These are phyloP conservation scores for Malurus elegans DNA, from an alignment of 2,113 vertebrate genomes.

Conservation along the genomic window DNA sequence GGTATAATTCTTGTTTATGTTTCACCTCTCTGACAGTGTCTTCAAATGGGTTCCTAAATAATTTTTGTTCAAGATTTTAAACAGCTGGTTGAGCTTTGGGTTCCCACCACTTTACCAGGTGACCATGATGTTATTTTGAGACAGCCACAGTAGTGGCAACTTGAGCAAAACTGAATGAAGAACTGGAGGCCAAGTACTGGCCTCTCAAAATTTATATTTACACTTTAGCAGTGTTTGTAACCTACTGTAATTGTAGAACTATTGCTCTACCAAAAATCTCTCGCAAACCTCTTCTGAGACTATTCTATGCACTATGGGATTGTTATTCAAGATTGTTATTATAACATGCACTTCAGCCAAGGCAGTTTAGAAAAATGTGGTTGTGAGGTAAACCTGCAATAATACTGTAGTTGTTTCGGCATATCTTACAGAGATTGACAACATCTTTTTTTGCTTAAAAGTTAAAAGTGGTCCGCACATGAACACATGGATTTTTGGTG, in stretches of 20 bases:
- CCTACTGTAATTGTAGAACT: not conserved
- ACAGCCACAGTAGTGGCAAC: not conserved
- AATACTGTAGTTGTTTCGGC: not conserved
- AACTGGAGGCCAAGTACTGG: not conserved
- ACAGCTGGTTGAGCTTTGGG: not conserved
- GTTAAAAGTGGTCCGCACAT: not conserved
- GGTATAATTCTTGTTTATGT: not conserved
- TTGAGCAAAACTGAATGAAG: accelerated
- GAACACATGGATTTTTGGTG: accelerated
- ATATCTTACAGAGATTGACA: not conserved
- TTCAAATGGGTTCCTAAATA: not conserved
- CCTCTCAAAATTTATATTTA: not conserved
- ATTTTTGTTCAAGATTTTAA: not conserved
- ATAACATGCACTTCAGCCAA: not conserved
- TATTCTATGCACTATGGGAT: not conserved
- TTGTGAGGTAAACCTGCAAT: not conserved
- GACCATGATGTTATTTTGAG: not conserved
- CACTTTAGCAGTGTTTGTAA: not conserved
- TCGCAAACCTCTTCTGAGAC: not conserved
- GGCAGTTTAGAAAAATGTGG: not conserved
- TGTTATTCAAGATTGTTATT: not conserved
- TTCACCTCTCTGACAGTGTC: not conserved
- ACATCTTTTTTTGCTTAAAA: not conserved
- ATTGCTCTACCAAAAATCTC: not conserved
- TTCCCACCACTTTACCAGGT: not conserved